Evolutionary conservation across 2,113 vertebrate genomes (phyloP).

Genomic region (Romanogobio albipinnatus): DNA sequence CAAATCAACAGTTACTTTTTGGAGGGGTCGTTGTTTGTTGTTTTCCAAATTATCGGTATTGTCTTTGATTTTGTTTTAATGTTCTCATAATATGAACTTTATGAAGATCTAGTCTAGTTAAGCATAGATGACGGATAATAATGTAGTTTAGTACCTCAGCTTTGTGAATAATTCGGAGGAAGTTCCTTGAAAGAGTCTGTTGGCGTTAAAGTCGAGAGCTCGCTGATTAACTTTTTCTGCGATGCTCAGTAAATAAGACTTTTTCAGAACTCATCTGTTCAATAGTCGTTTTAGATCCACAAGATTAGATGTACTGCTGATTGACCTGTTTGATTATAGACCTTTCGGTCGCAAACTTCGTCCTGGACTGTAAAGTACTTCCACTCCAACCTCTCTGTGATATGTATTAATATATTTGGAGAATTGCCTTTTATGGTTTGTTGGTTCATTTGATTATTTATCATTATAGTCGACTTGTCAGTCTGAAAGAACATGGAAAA

Average conservation of each 20-base stretch:
- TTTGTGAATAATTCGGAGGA: slow-evolving; percentile 59
- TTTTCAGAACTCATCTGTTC: background rate
- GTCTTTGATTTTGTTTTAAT: slow-evolving; percentile 55
- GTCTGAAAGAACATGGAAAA: background rate
- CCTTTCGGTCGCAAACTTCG: background rate
- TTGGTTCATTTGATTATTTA: background rate
- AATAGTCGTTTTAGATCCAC: slow-evolving; percentile 19
- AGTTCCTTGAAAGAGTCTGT: slow-evolving; percentile 17
- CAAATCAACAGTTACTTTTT: background rate
- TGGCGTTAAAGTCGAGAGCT: slow-evolving; percentile 23
- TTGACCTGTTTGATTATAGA: slow-evolving; percentile 12
- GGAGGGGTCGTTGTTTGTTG: slow-evolving; percentile 41
- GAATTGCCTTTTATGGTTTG: background rate
- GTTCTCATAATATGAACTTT: slow-evolving; percentile 63
- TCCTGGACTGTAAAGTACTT: background rate
- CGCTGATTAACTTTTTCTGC: slow-evolving; percentile 19
- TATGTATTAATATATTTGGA: slow-evolving; percentile 12
- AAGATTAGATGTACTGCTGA: slow-evolving; percentile 5
- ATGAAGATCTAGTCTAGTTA: slow-evolving; percentile 74
- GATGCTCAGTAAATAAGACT: background rate
- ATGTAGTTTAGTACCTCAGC: slow-evolving; percentile 76
- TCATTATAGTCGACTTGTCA: background rate
- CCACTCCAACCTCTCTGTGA: slow-evolving; percentile 17
- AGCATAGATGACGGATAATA: slow-evolving; percentile 70
- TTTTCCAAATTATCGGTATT: slow-evolving; percentile 42